Percentiles rank a stretch among this genome's conserved stretches.
Conservation (phyloP, 92 coral and sea anemone species). For the Zoanthus solanderi region DNA sequence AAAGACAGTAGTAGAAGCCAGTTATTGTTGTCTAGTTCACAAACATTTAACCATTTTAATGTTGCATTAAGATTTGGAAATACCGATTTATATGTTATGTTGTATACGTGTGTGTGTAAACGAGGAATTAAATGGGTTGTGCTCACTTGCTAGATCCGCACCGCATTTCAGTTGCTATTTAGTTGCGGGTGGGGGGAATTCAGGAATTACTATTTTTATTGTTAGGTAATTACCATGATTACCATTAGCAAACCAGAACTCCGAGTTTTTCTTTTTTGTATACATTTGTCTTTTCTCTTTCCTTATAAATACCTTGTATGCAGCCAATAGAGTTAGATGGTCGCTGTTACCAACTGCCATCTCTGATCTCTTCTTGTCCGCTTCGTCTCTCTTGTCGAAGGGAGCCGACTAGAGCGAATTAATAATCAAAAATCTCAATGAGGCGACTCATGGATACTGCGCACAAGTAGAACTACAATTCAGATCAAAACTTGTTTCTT, state of each 20-base stretch:
- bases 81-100: no score
- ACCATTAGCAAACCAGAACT: not conserved
- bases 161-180: not conserved
- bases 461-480: no score
- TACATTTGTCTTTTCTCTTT: not conserved
- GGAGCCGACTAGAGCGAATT: conserved; percentile 65
- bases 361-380: conserved; percentile 83
- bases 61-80: no score
- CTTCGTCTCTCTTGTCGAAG: conserved; percentile 92
- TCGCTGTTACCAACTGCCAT: conserved; percentile 85
- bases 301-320: conserved; percentile 66
- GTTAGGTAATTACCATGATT: not conserved
- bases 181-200: no score
- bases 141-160: not conserved
- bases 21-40: no score
- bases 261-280: not conserved
- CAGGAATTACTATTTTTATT: not conserved
- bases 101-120: no score
- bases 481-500: no score
- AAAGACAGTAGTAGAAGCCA: no score
- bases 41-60: no score
- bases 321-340: conserved; percentile 80
- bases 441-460: no score
- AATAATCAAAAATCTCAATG: not conserved
- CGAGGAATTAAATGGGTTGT: no score